Percentiles rank a stretch among this genome's conserved stretches.
phyloP scores from a whole-genome alignment of 1,140 invertebrate genomes.

The Coptotermes formosanus region DNA sequence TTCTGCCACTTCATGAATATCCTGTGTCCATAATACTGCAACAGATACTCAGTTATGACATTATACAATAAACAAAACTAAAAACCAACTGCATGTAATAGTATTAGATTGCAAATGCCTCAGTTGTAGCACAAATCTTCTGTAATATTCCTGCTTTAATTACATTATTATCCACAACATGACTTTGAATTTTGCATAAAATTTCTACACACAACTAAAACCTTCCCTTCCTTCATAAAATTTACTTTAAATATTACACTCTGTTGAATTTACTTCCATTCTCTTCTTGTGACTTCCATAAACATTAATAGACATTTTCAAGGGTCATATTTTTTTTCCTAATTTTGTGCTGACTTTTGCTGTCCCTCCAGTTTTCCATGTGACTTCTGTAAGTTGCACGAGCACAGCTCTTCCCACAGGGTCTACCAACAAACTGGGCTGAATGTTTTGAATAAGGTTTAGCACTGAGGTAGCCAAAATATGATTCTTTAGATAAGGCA shows the following conservation, averaged over 20 bases:
- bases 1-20: neutral
- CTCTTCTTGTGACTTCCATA: neutral
- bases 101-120: neutral
- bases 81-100: neutral
- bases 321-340: neutral
- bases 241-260: neutral
- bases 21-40: neutral
- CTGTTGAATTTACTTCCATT: neutral
- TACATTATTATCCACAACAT: neutral
- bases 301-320: neutral
- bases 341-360: constrained; percentile 1
- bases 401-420: neutral
- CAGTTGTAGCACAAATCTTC: neutral
- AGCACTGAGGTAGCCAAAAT: neutral
- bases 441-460: neutral
- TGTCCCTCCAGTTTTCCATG: neutral
- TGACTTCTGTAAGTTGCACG: neutral
- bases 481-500: neutral
- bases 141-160: neutral
- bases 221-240: neutral
- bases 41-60: neutral
- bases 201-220: neutral
- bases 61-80: no score
- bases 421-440: neutral
- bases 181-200: neutral